Evolutionary conservation across 1,140 invertebrate genomes (phyloP), one percentile per base, ranked within the genome.

Genomic region (Polypedilum pembai): DNA sequence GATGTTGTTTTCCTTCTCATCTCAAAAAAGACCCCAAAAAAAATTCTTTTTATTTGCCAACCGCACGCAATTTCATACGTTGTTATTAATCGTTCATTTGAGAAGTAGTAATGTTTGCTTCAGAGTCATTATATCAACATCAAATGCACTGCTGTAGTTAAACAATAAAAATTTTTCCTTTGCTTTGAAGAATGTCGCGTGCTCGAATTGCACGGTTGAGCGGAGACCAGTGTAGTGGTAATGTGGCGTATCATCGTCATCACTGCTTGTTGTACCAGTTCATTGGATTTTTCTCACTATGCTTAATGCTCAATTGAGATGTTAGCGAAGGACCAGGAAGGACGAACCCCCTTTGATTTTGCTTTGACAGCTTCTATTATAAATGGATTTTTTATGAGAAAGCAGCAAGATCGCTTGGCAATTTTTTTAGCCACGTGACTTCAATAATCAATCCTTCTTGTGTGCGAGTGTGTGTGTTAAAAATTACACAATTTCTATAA

Each of bases 361-460:
- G 65, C 65, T 69, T 69, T 69, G 65, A 69, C 65, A 69, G 65
- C 65, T 69, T 18, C 18, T 69, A 69, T 69, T 69, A 69, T 69
- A 69, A 21, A 69, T 69, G 17, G 65, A 69, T 69, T 69, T 69
- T 69, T 69, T 69, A 69, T 69, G n/a, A 20, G 65, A 69, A 69
- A 20, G 8, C 8, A 56, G 4, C 12, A 45, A 45, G 15, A n/a
- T 33, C 24, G 24, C 24, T 33, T 33, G 24, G 24, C 24, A 33
- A 21, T 21, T 20, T 69, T 69, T 69, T n/a, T 69, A 21, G 65
- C 17, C 65, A 69, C 65, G 65, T 69, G 65, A 69, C 65, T 21
- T 69, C 17, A 69, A 69, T 69, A 69, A 69, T 20, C 65, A 21
- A 69, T 18, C 20, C 65, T 69, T 20, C 45, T 56, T 21, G 65